A percentile compares a stretch with the other conserved stretches of the same genome.
These are phyloP conservation scores for Physeter macrocephalus DNA, from an alignment of 2,113 vertebrate genomes.

Conservation along the genomic window DNA sequence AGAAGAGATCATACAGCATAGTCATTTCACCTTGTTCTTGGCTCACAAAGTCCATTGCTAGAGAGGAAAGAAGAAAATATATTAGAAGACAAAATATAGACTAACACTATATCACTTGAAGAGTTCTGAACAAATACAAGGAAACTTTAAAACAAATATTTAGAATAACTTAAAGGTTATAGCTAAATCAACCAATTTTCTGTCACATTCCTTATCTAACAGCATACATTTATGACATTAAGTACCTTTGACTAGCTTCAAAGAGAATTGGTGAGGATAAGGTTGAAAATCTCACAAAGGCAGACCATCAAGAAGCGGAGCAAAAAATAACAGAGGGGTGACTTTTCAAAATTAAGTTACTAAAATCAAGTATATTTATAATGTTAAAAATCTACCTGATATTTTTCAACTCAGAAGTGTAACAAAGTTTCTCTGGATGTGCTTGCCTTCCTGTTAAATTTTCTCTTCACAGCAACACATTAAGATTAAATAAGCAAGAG, in stretches of 20 bases:
- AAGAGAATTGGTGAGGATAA: background rate
- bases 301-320: background rate
- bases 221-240: background rate
- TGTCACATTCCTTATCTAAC: background rate
- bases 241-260: background rate
- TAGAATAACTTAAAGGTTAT: background rate
- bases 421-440: background rate
- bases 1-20: constrained; percentile 95
- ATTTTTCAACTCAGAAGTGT: background rate
- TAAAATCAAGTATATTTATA: background rate
- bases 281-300: background rate
- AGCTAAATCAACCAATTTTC: background rate
- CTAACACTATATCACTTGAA: background rate
- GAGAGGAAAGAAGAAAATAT: constrained; percentile 20
- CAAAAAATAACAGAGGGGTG: background rate
- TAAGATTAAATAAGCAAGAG: background rate
- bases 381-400: background rate
- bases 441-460: background rate
- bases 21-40: constrained; percentile 91
- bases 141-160: background rate
- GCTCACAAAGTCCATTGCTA: constrained; percentile 92
- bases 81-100: background rate
- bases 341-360: background rate
- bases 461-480: background rate
- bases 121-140: background rate